phyloP scores from a whole-genome alignment of 2,888 invertebrate genomes.

The Dendrolimus houi region DNA sequence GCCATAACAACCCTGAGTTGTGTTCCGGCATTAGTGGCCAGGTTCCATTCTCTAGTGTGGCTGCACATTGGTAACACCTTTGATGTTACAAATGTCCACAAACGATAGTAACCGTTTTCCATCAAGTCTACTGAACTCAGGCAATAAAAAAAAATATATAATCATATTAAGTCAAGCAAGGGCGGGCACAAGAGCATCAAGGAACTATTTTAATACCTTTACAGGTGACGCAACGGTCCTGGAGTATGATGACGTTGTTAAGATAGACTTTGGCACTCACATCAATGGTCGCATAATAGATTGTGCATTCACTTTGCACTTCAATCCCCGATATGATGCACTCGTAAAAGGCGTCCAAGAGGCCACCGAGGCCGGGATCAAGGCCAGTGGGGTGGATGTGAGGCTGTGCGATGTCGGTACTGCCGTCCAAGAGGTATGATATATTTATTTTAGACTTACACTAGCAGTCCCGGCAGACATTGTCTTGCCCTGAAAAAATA shows the following conservation, averaged over 20 bases:
- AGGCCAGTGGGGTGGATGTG: slow-evolving; percentile 96
- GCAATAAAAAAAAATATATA: too few relatives aligned
- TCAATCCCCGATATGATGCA: slow-evolving; percentile 97
- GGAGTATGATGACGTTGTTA: slow-evolving; percentile 97
- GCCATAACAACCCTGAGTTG: too few relatives aligned
- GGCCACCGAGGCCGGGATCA: slow-evolving; percentile 98
- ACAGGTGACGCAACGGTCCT: slow-evolving; percentile 93
- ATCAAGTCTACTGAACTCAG: too few relatives aligned
- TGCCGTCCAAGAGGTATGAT: slow-evolving; percentile 91
- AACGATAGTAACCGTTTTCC: too few relatives aligned
- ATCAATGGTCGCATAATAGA: slow-evolving; percentile 99
- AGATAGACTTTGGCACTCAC: slow-evolving; percentile 99
- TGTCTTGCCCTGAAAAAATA: too few relatives aligned
- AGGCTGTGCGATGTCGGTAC: slow-evolving; percentile 97
- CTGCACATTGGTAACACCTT: too few relatives aligned
- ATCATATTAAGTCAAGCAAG: too few relatives aligned
- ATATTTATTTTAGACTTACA: not conserved
- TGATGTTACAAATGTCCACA: too few relatives aligned
- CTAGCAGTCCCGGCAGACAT: too few relatives aligned
- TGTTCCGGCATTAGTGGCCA: too few relatives aligned
- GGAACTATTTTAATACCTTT: not conserved
- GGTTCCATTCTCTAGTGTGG: too few relatives aligned
- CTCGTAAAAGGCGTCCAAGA: slow-evolving; percentile 96
- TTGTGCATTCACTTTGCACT: slow-evolving; percentile 98
- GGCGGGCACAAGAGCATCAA: too few relatives aligned